Conservation (phyloP, 2,113 vertebrate genomes). For the Pachycephala philippinensis region DNA sequence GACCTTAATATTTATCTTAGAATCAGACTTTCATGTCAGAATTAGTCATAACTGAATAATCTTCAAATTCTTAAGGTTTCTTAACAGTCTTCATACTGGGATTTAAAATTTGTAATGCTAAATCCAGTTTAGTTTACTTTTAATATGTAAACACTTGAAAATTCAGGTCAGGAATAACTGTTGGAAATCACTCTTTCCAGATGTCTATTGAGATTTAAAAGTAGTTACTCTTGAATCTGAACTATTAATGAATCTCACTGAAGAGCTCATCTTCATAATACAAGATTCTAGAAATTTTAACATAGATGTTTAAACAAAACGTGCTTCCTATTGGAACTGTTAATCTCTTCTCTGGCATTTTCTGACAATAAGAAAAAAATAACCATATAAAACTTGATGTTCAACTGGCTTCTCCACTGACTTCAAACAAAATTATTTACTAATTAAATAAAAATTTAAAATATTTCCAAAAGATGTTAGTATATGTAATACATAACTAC, state of each 20-base stretch:
- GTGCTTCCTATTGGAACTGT: neutral
- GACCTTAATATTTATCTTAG: neutral
- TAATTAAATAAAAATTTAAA: neutral
- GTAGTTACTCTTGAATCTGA: neutral
- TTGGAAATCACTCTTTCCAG: neutral
- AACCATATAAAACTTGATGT: neutral
- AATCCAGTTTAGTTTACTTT: neutral
- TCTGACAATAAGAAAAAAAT: neutral
- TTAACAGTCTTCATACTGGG: neutral
- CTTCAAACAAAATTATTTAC: neutral
- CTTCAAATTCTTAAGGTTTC: neutral
- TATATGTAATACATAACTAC: slow-evolving; percentile 66
- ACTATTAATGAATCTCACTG: neutral
- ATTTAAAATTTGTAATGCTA: neutral
- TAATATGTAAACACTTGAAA: neutral
- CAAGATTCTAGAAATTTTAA: neutral
- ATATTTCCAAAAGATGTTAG: slow-evolving; percentile 70
- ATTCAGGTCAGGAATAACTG: neutral
- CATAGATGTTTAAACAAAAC: neutral
- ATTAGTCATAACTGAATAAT: neutral
- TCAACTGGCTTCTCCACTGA: neutral
- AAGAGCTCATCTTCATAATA: neutral
- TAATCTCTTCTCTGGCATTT: neutral
- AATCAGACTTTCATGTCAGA: neutral
- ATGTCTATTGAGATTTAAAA: neutral